phyloP scores from a whole-genome alignment of 2,888 invertebrate species.

The Mimas tiliae region DNA sequence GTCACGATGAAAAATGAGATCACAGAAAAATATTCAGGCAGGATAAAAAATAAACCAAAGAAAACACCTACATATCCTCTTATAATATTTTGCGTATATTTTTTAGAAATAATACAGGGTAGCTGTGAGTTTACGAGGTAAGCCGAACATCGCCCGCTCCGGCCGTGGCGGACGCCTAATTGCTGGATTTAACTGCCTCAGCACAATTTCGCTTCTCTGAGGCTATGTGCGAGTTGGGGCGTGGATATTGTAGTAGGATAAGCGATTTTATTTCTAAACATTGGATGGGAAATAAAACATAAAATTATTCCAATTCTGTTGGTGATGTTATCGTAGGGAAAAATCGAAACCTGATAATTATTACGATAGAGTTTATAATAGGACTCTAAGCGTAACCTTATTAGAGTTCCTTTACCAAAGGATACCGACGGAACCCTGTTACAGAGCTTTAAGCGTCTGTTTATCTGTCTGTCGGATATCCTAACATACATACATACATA shows the following conservation, averaged over 20 bases:
- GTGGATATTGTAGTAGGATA: not conserved
- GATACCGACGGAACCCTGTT: too few species aligned
- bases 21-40: not conserved
- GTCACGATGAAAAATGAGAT: not conserved
- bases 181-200: constrained; percentile 34
- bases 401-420: too few species aligned
- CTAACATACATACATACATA: too few species aligned
- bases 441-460: too few species aligned
- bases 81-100: constrained; percentile 2
- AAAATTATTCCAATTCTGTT: too few species aligned
- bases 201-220: constrained; percentile 23
- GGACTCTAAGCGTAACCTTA: too few species aligned
- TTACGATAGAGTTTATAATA: too few species aligned
- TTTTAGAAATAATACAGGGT: not conserved
- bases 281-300: too few species aligned
- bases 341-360: too few species aligned
- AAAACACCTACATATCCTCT: not conserved
- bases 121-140: constrained; percentile 9
- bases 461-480: too few species aligned
- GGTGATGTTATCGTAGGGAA: too few species aligned
- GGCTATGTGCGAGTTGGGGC: constrained; percentile 4
- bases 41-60: not conserved
- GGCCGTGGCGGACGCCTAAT: constrained; percentile 30
- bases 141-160: constrained; percentile 12
- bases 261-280: too few species aligned